Percentiles rank a stretch among this genome's conserved stretches.
Evolutionary conservation across 2,113 vertebrate species (phyloP).

Genomic region (Megaceryle maxima): DNA sequence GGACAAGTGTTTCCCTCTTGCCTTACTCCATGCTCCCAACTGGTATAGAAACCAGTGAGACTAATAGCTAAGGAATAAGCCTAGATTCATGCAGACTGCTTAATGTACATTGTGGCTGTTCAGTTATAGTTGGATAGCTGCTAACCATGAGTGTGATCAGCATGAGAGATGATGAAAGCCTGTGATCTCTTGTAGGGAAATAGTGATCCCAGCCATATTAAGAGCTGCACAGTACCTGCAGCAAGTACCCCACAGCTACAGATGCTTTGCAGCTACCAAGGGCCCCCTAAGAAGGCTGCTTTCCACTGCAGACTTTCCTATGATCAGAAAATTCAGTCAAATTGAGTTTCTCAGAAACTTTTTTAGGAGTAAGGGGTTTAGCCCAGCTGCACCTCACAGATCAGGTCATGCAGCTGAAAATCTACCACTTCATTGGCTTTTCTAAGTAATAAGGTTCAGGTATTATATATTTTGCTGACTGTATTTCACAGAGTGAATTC

Average conservation of each 20-base stretch:
- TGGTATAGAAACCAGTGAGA: background rate
- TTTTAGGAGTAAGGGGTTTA: background rate
- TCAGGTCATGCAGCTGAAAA: background rate
- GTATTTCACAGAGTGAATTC: background rate
- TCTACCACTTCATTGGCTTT: background rate
- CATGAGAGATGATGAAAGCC: background rate
- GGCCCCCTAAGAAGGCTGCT: background rate
- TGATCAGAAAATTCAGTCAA: background rate
- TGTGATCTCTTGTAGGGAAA: background rate
- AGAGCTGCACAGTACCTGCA: background rate
- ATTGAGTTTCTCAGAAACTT: background rate
- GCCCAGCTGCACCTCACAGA: background rate
- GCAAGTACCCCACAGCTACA: background rate
- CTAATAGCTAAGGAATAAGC: background rate
- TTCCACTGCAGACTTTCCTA: background rate
- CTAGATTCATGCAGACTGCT: background rate
- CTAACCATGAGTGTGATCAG: background rate
- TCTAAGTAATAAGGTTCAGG: background rate
- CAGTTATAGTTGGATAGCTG: background rate
- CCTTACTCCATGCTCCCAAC: background rate
- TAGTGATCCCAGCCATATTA: fast-evolving
- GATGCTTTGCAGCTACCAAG: background rate
- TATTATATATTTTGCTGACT: background rate
- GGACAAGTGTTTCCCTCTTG: background rate
- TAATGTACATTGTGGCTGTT: background rate